Evolutionary conservation across 2,888 invertebrate genomes (phyloP).

Genomic region (Prosapia bicincta): DNA sequence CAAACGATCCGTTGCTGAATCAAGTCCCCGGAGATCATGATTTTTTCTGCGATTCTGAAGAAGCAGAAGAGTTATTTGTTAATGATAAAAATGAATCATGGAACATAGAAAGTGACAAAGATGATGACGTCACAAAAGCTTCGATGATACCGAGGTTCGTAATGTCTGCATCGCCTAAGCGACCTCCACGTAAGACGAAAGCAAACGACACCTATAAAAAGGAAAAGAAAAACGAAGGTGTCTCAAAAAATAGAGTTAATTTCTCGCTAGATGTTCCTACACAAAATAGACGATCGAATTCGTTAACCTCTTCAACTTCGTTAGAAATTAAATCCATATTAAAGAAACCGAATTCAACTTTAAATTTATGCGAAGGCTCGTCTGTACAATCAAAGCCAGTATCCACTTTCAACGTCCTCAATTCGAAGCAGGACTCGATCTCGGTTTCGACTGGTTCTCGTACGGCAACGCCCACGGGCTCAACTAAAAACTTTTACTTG

Average conservation of each 20-base stretch:
- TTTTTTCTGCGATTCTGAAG: constrained; percentile 9
- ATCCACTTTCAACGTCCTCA: neutral
- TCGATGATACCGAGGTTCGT: constrained; percentile 17
- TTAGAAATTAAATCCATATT: constrained; percentile 52
- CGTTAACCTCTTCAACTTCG: constrained; percentile 33
- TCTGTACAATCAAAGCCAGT: neutral
- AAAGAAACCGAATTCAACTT: constrained; percentile 48
- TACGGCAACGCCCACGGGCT: constrained; percentile 44
- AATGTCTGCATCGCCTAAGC: constrained; percentile 54
- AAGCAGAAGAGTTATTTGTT: constrained; percentile 36
- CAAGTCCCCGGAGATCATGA: constrained; percentile 46
- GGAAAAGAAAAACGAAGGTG: constrained; percentile 3
- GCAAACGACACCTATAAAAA: constrained; percentile 44
- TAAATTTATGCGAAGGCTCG: constrained; percentile 26
- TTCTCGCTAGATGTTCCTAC: constrained; percentile 28
- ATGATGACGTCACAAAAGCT: neutral
- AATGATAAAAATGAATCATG: constrained; percentile 35
- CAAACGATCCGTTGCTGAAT: neutral
- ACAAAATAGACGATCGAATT: constrained; percentile 29
- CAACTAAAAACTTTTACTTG: constrained; percentile 52
- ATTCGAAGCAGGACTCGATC: neutral
- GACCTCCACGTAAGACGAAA: constrained; percentile 57
- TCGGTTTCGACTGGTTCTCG: constrained; percentile 41
- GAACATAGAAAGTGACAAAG: constrained; percentile 10
- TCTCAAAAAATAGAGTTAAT: constrained; percentile 26